A percentile compares a stretch with the other conserved stretches of the same genome.
Conservation (phyloP, 2,888 invertebrate species). For the Tillus elongatus region DNA sequence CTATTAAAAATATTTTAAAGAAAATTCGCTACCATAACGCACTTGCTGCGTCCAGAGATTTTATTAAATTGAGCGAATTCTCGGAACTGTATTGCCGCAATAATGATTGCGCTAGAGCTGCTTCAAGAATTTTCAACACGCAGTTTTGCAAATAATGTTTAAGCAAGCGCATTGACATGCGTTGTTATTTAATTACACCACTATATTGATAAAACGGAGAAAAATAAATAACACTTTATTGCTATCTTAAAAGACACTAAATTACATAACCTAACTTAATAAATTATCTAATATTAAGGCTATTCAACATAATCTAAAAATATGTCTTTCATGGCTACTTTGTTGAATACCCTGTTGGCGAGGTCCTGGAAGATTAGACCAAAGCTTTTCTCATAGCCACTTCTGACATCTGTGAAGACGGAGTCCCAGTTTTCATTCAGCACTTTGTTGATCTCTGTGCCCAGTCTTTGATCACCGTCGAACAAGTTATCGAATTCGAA, state of each 20-base stretch:
- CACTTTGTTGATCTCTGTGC: slow-evolving; percentile 32
- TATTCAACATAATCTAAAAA: slow-evolving; percentile 16
- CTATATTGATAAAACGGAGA: too few species aligned
- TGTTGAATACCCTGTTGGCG: slow-evolving; percentile 58
- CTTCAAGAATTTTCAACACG: too few species aligned
- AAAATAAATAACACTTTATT: background rate
- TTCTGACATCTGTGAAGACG: slow-evolving; percentile 45
- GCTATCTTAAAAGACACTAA: background rate
- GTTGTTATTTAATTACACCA: too few species aligned
- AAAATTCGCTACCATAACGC: too few species aligned
- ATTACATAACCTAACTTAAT: background rate
- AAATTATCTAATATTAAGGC: background rate
- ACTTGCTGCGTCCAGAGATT: too few species aligned
- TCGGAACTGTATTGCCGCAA: too few species aligned
- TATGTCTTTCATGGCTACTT: slow-evolving; percentile 57
- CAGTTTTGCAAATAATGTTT: too few species aligned
- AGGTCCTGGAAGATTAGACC: slow-evolving; percentile 57
- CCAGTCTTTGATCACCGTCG: slow-evolving; percentile 32
- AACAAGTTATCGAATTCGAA: slow-evolving; percentile 59
- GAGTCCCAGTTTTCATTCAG: slow-evolving; percentile 36
- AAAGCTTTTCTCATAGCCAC: slow-evolving; percentile 58
- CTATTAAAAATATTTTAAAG: too few species aligned
- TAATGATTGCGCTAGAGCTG: too few species aligned
- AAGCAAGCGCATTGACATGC: too few species aligned
- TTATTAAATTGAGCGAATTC: too few species aligned